Evolutionary conservation across 2,113 vertebrate genomes (phyloP), one percentile per base, ranked within the genome.

Genomic region (Gopherus evgoodei): DNA sequence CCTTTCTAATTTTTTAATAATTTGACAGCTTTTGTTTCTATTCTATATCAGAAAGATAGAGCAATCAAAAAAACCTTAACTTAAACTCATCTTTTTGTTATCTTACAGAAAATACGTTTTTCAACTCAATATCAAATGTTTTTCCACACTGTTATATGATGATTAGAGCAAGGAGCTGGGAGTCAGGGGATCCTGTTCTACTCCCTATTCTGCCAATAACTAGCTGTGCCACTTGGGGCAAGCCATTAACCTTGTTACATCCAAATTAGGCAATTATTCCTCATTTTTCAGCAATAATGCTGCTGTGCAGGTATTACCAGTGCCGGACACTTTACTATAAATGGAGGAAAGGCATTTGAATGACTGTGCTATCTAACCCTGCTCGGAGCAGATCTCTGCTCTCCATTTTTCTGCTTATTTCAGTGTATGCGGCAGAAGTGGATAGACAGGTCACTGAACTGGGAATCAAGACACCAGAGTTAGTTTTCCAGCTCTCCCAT

Each of bases 401-500:
- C 72, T 25, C 38, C 5, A 14, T 47, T 44, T 76, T 47, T 76
- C 22, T 76, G 24, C 24, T 47, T 76, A 76, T 42, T 76, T 76
- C 24, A 42, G 79, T 75, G 50, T 16, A 3, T 78, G 44, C 86
- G 85, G 82, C 16, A 22, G 29, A 95, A 89, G 29, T 76, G 38
- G 10, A 59, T 11, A 31, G 75, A n/a, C 11, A 83, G 65, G n/a
- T 42, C 90, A 86, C 2, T 56, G 19, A 82, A 91, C 6, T 0
- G 86, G 38, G 86, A 93, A 65, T 44, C 42, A 44, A 47, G n/a
- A 44, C 21, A 3, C 0, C 24, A 79, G 80, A 53, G n/a, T 0
- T 0, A 0, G 16, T 14, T n/a, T 88, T 59, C 27, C 11, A 59
- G 5, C 50, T 91, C 12, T 47, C 2, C 7, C 14, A 76, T 12